Evolutionary conservation across 2,888 invertebrate genomes (phyloP).

Genomic region (Tortricodes alternella): DNA sequence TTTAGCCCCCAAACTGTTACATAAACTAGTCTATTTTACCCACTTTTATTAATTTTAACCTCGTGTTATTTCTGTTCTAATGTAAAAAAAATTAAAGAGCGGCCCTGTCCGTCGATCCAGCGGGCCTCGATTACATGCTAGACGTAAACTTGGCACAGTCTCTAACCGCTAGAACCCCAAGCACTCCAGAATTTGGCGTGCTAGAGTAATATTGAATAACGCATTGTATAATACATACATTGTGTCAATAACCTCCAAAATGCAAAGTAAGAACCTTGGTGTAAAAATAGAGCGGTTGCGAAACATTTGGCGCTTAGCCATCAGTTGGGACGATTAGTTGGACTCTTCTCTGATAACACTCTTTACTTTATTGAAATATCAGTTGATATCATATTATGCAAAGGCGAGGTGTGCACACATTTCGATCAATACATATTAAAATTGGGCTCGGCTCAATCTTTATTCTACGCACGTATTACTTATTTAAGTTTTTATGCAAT

Average conservation of each 20-base stretch:
- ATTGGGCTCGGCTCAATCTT: not conserved
- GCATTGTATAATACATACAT: constrained; percentile 63
- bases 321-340: constrained; percentile 48
- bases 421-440: constrained; percentile 1
- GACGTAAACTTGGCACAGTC: constrained; percentile 69
- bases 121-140: constrained; percentile 31
- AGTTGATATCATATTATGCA: constrained; percentile 29
- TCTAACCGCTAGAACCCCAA: constrained; percentile 38
- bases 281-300: constrained; percentile 73
- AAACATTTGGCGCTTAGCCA: constrained; percentile 75
- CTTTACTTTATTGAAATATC: constrained; percentile 42
- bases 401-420: not conserved
- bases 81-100: constrained; percentile 29
- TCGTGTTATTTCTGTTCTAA: constrained; percentile 70
- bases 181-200: constrained; percentile 51
- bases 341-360: constrained; percentile 53
- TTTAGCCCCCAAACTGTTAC: not conserved
- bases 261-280: constrained; percentile 75
- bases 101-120: constrained; percentile 15
- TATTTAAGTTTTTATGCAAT: too few species aligned
- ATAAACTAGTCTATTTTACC: constrained; percentile 5
- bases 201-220: constrained; percentile 58
- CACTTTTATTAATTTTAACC: constrained; percentile 35
- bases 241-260: constrained; percentile 81
- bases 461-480: too few species aligned